Base-by-base conservation (phyloP, 1,140 invertebrate species). In the Calephelis nemesis region DNA sequence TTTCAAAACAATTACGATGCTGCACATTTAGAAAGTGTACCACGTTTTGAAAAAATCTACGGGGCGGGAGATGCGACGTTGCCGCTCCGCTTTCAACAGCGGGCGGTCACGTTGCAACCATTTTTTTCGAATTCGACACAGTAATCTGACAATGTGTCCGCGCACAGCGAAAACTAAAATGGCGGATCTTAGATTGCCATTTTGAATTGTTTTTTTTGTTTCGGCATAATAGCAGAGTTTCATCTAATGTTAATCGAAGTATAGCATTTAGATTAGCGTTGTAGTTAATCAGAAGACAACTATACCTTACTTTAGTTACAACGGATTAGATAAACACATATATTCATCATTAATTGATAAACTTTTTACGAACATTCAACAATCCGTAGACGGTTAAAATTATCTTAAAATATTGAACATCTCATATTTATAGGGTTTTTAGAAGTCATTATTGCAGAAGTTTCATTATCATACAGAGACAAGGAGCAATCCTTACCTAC, bases 361-460 rank as follows among this genome's bases (percentile, higher is more conserved):
- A 83, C 80, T 76, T 74, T 73, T 76, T 73, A 74, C 76, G 76
- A 83, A 81, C 79, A 81, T 79, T 79, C 79, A 85, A 85, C 79
- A 80, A 82, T 78, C 75, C 75, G 76, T 81, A 83, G 76, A 75
- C 71, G 74, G 75, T 81, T 77, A 84, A 84, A 87, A 84, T 82
- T 74, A 83, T 83, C 75, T 84, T 83, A 84, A 85, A 84, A 85
- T 82, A 82, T 81, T 84, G 75, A 74, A 73, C 81, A 77, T 87
- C 77, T 82, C 54, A 58, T 58, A 58, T 58, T 58, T 30, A 30
- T 58, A 58, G 30, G 30, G 54, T 58, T 58, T 58, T 58, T 54
- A 39, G 54, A 58, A 58, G 19, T 58, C 54, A 58, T 58, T 74
- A 76, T 74, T 76, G 72, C 74, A 74, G 65, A 67, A 69, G 49